Conservation (phyloP, 1,140 invertebrate genomes). For the Ladona fulva region DNA sequence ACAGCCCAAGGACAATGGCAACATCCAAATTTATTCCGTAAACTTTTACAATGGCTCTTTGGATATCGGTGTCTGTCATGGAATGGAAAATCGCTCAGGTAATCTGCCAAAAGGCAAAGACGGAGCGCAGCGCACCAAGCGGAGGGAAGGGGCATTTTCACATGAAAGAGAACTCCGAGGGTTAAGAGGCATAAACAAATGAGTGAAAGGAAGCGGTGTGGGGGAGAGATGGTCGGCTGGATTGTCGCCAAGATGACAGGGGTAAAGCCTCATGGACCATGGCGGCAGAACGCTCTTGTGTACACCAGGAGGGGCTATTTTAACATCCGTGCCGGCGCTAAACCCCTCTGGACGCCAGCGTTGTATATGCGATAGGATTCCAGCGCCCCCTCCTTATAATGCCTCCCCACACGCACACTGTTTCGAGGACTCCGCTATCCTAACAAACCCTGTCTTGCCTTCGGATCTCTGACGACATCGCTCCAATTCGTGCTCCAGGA, state of each 20-base stretch:
- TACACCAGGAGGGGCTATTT: not conserved
- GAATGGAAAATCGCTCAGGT: not conserved
- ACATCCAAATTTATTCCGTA: too few species aligned
- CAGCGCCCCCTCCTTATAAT: not conserved
- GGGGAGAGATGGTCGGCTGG: not conserved
- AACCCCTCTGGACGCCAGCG: not conserved
- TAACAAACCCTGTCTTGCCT: too few species aligned
- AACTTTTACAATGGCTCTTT: too few species aligned
- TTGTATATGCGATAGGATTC: not conserved
- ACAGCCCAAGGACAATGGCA: too few species aligned
- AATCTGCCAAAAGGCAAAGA: not conserved
- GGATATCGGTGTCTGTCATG: too few species aligned
- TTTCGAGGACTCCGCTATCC: too few species aligned
- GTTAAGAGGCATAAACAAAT: not conserved
- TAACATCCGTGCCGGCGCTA: not conserved
- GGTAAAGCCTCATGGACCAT: not conserved
- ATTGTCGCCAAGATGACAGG: not conserved
- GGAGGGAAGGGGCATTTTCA: not conserved
- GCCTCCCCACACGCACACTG: too few species aligned
- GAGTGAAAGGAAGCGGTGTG: not conserved
- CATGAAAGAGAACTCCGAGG: too few species aligned
- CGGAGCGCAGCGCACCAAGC: not conserved
- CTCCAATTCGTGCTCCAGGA: too few species aligned
- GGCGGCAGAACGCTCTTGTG: not conserved
- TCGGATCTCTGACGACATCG: too few species aligned